These are phyloP conservation scores for Muscina levida DNA, from an alignment of 2,888 invertebrate species.

Conservation along the genomic window DNA sequence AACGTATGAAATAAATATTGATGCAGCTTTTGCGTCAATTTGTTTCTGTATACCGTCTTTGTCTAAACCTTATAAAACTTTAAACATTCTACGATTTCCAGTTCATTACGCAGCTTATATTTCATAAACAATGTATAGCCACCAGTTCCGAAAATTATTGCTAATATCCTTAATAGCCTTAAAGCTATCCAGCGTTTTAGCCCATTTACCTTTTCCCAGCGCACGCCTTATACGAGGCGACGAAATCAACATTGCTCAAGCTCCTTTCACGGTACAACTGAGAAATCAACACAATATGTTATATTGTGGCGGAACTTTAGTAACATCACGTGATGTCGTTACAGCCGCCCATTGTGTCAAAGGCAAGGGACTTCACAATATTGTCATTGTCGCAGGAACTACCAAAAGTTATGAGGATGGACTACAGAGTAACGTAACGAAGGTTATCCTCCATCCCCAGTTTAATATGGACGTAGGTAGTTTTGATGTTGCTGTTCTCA, in stretches of 20 bases:
- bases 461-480: neutral
- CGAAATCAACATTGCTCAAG: neutral
- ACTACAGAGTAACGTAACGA: neutral
- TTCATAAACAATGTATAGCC: no score
- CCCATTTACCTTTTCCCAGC: no score
- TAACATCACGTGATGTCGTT: neutral
- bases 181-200: no score
- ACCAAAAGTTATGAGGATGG: conserved; percentile 1
- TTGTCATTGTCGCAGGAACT: neutral
- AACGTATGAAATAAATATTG: no score
- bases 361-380: neutral
- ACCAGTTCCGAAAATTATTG: no score
- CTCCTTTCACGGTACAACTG: neutral
- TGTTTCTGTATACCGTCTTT: no score
- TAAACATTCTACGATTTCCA: no score
- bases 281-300: neutral
- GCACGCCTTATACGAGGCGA: neutral
- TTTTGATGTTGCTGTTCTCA: conserved; percentile 10
- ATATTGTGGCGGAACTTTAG: conserved; percentile 1
- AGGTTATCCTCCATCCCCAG: neutral
- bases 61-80: no score
- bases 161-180: no score
- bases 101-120: no score
- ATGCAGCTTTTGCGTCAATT: no score
- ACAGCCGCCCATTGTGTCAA: conserved; percentile 11